Conservation (phyloP, 2,888 invertebrate species). For the Phyllotreta striolata region DNA sequence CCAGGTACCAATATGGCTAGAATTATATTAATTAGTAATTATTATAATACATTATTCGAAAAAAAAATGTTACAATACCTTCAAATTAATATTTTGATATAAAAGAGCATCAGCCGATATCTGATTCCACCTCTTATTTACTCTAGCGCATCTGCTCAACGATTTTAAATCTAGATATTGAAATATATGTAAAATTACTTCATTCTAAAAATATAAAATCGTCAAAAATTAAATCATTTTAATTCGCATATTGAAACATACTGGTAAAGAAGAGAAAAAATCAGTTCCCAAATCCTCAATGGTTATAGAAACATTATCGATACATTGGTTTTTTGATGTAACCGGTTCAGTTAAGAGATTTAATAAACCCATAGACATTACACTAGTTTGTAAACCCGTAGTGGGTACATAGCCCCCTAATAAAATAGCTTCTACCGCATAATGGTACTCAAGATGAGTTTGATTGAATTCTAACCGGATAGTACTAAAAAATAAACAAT, state of each 20-base stretch:
- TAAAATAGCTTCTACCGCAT: constrained; percentile 85
- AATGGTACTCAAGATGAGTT: constrained; percentile 81
- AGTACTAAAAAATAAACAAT: constrained; percentile 65
- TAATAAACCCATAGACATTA: constrained; percentile 48
- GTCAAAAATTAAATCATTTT: no score
- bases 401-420: constrained; percentile 69
- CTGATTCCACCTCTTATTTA: constrained; percentile 76
- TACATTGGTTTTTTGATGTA: constrained; percentile 3
- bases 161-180: constrained; percentile 82
- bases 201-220: constrained; percentile 70
- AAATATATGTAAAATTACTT: constrained; percentile 82
- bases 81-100: constrained; percentile 81
- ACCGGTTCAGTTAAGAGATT: constrained; percentile 31
- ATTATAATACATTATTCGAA: no score
- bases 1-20: constrained; percentile 78
- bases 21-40: constrained; percentile 30
- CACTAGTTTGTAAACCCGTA: constrained; percentile 46
- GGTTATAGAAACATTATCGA: constrained; percentile 8
- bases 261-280: constrained; percentile 47
- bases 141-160: constrained; percentile 77
- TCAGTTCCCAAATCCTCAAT: constrained; percentile 11
- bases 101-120: constrained; percentile 78
- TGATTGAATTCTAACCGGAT: constrained; percentile 89
- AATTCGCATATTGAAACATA: constrained; percentile 35
- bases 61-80: constrained; percentile 56